Conservation (phyloP, 1,140 invertebrate species). For the Drosophila repletoides region DNA sequence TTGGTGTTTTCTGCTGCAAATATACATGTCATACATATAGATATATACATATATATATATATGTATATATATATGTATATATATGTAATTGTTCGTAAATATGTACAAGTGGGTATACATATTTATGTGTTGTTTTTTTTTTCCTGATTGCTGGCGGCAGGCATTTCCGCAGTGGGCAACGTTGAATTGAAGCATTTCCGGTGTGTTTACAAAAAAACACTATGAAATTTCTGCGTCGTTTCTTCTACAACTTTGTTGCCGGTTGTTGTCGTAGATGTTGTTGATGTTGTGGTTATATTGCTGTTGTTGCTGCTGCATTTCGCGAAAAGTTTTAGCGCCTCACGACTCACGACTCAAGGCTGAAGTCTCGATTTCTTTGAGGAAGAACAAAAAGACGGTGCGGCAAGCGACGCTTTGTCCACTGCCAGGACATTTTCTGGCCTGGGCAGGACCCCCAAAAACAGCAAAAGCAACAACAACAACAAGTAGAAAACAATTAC, state of each 20-base stretch:
- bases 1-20: slow-evolving; percentile 39
- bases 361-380: slow-evolving; percentile 71
- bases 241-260: slow-evolving; percentile 33
- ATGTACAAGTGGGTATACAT: not conserved
- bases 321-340: slow-evolving; percentile 56
- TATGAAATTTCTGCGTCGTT: slow-evolving; percentile 42
- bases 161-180: slow-evolving; percentile 63
- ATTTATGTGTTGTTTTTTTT: slow-evolving; percentile 21
- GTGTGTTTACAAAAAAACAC: slow-evolving; percentile 58
- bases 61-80: not conserved
- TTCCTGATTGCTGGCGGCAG: slow-evolving; percentile 45
- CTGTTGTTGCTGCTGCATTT: slow-evolving; percentile 64
- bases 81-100: not conserved
- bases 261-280: slow-evolving; percentile 38
- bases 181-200: slow-evolving; percentile 74
- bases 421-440: slow-evolving; percentile 36
- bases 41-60: slow-evolving; percentile 1
- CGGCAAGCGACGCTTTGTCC: slow-evolving; percentile 23
- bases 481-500: slow-evolving; percentile 73
- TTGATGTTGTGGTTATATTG: slow-evolving; percentile 53
- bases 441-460: slow-evolving; percentile 14
- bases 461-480: slow-evolving; percentile 34
- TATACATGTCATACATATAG: slow-evolving; percentile 14
- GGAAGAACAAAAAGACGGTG: slow-evolving; percentile 41
- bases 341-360: slow-evolving; percentile 44